Evolutionary conservation across 2,113 vertebrate genomes (phyloP), one percentile per base, ranked within the genome.

Genomic region (Plestiodon gilberti): DNA sequence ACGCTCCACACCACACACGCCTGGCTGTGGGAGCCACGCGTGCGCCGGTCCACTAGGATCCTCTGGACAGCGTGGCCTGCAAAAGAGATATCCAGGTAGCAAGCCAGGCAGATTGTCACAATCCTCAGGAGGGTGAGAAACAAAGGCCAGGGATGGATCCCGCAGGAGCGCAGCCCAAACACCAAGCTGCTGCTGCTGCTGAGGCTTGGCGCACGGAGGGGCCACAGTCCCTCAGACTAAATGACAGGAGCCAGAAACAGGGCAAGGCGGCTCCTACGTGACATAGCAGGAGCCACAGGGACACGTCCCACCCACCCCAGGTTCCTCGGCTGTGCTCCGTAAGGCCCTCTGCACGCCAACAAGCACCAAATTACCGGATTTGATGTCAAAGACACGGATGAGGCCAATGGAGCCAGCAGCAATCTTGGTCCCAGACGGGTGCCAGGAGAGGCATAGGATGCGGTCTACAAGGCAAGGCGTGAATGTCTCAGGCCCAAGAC

Each of bases 1-100:
- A 99, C 78, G 62, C 96, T 95, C 99, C 99, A 99, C 4, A 99
- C 97, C 5, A 99, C 94, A 7, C 98, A 98, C 86, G 98, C 97
- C 0, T 73, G 93, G 73, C 85, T 96, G 48, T 86, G 95, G 1
- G 93, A 81, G 0, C 94, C 91, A 64, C 95, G 94, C 35, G 89
- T 33, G 0, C 96, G 95, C 57, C 97, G 93, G 20, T 98, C 98
- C 91, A 99, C 97, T 87, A 97, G 95, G 91, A 99, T 92, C 77
- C 97, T 93, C 88, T 97, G 98, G 3, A 95, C 78, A 0, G 96
- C 59, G 0, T 90, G 97, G 80, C 99, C 99, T 99, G 92, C 8
- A 89, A 85, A 1, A 43, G 0, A 79, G 85, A n/a, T 84, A 86
- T 1, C 61, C 59, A 18, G 6, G 43, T 48, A 48, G n/a, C n/a